Evolutionary conservation across 2,797 vertebrate species (phyloP).

Genomic region (Trachops cirrhosus): DNA sequence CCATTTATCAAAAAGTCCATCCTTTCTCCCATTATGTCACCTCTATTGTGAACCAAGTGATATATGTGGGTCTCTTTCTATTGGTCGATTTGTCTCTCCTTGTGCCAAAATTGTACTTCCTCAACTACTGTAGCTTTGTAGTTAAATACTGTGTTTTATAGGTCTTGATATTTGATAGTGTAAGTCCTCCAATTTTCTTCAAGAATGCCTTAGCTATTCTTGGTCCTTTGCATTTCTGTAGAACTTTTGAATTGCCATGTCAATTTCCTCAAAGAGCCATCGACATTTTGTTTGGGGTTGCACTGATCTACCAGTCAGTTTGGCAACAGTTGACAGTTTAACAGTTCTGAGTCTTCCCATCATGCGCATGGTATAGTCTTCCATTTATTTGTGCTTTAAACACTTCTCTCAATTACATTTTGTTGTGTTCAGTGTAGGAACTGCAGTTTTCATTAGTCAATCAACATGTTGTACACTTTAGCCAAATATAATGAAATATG

Average conservation of each 20-base stretch:
- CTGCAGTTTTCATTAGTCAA: not conserved
- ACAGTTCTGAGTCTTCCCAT: not conserved
- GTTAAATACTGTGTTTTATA: not conserved
- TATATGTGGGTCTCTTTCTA: not conserved
- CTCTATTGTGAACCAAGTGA: not conserved
- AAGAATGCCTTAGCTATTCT: not conserved
- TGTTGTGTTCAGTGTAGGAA: not conserved
- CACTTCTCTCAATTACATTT: not conserved
- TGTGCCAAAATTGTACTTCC: not conserved
- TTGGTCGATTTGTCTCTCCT: not conserved
- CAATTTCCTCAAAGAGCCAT: not conserved
- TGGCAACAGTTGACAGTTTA: not conserved
- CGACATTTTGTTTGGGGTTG: not conserved
- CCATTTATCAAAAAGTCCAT: not conserved
- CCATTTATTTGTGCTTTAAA: not conserved
- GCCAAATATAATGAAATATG: not conserved
- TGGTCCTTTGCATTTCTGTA: not conserved
- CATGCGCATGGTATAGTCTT: not conserved
- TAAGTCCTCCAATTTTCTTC: not conserved
- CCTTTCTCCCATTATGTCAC: not conserved
- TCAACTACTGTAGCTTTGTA: not conserved
- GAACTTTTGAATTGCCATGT: not conserved
- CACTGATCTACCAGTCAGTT: not conserved
- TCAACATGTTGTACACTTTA: not conserved
- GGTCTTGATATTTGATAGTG: not conserved